These are phyloP conservation scores for Bufo gargarizans DNA, from an alignment of 2,113 vertebrate species.

Conservation along the genomic window DNA sequence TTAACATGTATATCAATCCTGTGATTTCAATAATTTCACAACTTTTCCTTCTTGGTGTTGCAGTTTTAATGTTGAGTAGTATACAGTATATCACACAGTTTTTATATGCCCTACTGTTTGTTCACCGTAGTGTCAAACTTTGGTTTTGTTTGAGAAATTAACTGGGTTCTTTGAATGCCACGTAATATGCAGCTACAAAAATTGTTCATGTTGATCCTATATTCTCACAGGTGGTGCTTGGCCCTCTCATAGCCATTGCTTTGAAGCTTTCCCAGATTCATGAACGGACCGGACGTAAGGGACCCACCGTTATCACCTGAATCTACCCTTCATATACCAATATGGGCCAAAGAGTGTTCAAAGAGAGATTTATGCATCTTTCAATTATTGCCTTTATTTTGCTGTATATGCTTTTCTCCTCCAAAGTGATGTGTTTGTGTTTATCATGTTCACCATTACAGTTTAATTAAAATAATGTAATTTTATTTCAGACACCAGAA, in stretches of 20 bases:
- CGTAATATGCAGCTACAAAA: background rate
- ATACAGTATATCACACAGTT: too few relatives aligned
- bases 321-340: constrained; percentile 55
- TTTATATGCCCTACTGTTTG: too few relatives aligned
- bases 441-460: background rate
- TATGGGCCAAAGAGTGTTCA: constrained; percentile 70
- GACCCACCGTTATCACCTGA: constrained; percentile 97
- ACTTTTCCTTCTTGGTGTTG: too few relatives aligned
- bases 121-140: too few relatives aligned
- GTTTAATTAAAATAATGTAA: background rate
- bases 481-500: constrained; percentile 61
- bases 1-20: too few relatives aligned
- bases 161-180: background rate
- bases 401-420: constrained; percentile 76
- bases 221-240: constrained; percentile 85
- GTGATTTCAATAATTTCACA: too few relatives aligned
- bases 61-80: too few relatives aligned
- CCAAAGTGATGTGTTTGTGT: background rate
- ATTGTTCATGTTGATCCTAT: background rate
- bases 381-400: constrained; percentile 63
- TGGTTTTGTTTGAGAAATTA: background rate
- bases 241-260: constrained; percentile 95
- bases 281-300: constrained; percentile 89
- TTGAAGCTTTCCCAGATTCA: constrained; percentile 97
- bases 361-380: constrained; percentile 50